Percentiles rank a stretch among this genome's conserved stretches.
Conservation (phyloP, 2,888 invertebrate species). For the Lymantria monacha region DNA sequence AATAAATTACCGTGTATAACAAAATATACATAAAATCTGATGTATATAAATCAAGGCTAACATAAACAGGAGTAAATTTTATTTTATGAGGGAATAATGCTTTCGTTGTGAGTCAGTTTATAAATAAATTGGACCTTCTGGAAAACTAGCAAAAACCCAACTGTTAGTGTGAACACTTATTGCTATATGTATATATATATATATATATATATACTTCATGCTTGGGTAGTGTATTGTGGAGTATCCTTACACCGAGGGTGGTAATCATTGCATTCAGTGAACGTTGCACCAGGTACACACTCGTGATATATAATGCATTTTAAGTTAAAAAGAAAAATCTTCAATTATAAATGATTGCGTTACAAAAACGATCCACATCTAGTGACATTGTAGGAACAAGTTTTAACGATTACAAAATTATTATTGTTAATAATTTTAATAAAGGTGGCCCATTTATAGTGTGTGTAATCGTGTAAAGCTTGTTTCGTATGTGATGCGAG, state of each 20-base stretch:
- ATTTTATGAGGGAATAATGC: constrained; percentile 35
- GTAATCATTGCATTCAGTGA: constrained; percentile 23
- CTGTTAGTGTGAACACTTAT: constrained; percentile 42
- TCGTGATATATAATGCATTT: constrained; percentile 8
- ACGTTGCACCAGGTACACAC: not conserved
- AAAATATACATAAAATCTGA: constrained; percentile 25
- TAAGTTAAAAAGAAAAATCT: constrained; percentile 15
- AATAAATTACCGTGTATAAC: constrained; percentile 26
- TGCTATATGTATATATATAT: too few species aligned
- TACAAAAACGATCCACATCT: constrained; percentile 10
- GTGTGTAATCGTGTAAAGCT: not conserved
- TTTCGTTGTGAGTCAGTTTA: constrained; percentile 32
- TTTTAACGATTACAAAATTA: not conserved
- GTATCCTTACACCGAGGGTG: constrained; percentile 39
- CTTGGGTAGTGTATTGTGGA: constrained; percentile 26
- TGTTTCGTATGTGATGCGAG: too few species aligned
- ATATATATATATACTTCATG: constrained; percentile 39
- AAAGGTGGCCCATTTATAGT: too few species aligned
- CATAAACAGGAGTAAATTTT: constrained; percentile 21
- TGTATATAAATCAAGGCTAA: constrained; percentile 44
- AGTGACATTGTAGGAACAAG: constrained; percentile 22
- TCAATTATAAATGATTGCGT: constrained; percentile 12
- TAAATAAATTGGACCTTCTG: constrained; percentile 30
- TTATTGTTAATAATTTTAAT: not conserved
- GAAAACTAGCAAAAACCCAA: constrained; percentile 36